A percentile compares a stretch with the other conserved stretches of the same genome.
Conservation (phyloP, 2,797 vertebrate species). For the Aselliscus stoliczkanus region DNA sequence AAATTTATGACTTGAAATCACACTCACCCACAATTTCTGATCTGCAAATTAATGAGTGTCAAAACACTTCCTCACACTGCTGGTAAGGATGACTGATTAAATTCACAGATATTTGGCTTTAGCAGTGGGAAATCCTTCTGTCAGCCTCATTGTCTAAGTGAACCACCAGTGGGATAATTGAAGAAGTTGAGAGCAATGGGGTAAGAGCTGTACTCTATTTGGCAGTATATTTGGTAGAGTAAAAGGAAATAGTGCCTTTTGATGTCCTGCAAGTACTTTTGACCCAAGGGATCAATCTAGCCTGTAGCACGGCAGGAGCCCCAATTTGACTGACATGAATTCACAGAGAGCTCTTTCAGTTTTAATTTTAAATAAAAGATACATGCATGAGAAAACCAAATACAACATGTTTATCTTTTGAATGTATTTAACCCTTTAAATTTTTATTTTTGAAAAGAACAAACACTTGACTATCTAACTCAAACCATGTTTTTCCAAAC, state of each 20-base stretch:
- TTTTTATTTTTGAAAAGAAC: not conserved
- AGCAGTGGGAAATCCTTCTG: not conserved
- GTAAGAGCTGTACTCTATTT: not conserved
- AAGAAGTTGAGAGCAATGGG: not conserved
- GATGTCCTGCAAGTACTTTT: not conserved
- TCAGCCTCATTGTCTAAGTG: not conserved
- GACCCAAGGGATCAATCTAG: not conserved
- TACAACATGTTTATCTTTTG: not conserved
- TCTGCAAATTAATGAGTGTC: not conserved
- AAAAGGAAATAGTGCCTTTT: not conserved
- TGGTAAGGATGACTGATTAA: not conserved
- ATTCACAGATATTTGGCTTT: not conserved
- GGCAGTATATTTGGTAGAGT: not conserved
- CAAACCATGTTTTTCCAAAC: not conserved
- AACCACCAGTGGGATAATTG: not conserved
- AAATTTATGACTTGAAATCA: not conserved
- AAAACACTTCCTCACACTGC: not conserved
- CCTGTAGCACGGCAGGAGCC: rapidly evolving
- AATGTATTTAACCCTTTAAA: not conserved
- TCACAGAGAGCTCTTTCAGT: not conserved
- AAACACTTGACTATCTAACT: not conserved
- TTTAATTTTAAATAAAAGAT: not conserved
- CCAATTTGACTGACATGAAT: not conserved
- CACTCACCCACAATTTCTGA: not conserved
- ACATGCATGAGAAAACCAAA: not conserved